Evolutionary conservation across 2,113 vertebrate species (phyloP).

Genomic region (Microcebus ravelobensis): DNA sequence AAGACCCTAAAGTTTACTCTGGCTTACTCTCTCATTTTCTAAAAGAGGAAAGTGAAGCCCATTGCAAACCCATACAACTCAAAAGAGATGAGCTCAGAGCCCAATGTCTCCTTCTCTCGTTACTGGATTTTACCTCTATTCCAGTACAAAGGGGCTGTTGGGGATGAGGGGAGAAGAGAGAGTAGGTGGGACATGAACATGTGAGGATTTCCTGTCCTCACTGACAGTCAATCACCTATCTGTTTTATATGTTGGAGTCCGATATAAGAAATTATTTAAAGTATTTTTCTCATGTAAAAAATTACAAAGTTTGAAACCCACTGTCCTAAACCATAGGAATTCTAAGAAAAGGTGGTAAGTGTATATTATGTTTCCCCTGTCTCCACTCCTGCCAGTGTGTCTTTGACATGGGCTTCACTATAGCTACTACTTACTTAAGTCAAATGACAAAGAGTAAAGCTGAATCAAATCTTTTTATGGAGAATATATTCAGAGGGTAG

Average conservation of each 20-base stretch:
- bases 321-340: not conserved
- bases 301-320: not conserved
- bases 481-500: not conserved
- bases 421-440: not conserved
- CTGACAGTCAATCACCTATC: not conserved
- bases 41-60: not conserved
- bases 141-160: not conserved
- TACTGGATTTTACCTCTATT: not conserved
- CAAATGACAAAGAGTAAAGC: not conserved
- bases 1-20: not conserved
- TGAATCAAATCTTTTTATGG: not conserved
- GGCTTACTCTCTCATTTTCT: not conserved
- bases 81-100: not conserved
- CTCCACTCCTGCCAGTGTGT: not conserved
- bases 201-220: not conserved
- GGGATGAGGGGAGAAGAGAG: rapidly evolving
- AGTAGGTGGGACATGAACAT: rapidly evolving
- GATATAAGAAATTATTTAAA: not conserved
- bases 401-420: not conserved
- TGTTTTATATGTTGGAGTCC: not conserved
- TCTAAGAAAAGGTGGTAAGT: not conserved
- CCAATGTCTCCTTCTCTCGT: not conserved
- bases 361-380: rapidly evolving
- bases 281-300: not conserved
- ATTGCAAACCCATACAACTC: not conserved